Evolutionary conservation across 2,888 invertebrate species (phyloP).

Genomic region (Pasiphila rectangulata): DNA sequence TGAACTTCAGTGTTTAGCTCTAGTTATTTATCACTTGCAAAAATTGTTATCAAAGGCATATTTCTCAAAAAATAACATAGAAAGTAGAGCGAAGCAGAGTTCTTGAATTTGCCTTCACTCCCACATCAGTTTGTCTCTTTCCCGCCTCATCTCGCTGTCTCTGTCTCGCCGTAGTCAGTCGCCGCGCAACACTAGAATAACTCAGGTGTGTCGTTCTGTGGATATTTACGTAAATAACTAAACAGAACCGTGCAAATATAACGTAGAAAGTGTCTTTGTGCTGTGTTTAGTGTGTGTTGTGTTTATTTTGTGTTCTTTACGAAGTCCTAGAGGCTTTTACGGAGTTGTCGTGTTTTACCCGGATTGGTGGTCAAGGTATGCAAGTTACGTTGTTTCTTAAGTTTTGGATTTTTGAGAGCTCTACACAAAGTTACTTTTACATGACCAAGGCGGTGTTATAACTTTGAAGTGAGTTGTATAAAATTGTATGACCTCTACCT

Average conservation of each 20-base stretch:
- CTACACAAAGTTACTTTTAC: too few species aligned
- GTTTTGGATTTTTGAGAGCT: constrained; percentile 5
- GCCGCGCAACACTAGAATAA: constrained; percentile 63
- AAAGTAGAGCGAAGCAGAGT: constrained; percentile 61
- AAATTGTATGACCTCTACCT: too few species aligned
- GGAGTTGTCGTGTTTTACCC: constrained; percentile 52
- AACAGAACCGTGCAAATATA: constrained; percentile 18
- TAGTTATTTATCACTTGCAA: too few species aligned
- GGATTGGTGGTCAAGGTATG: constrained; percentile 61
- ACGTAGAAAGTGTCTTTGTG: constrained; percentile 26
- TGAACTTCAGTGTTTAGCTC: too few species aligned
- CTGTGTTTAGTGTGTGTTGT: constrained; percentile 42
- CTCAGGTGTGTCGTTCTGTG: constrained; percentile 57
- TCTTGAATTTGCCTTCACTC: constrained; percentile 72
- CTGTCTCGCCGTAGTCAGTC: constrained; percentile 68
- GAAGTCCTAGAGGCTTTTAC: constrained; percentile 71
- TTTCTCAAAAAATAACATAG: constrained; percentile 34
- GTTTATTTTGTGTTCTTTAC: constrained; percentile 67
- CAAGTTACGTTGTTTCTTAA: constrained; percentile 18
- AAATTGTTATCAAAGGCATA: constrained; percentile 27
- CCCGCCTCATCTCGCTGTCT: constrained; percentile 60
- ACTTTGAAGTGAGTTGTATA: too few species aligned
- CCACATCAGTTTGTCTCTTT: constrained; percentile 65
- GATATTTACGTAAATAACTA: constrained; percentile 56
- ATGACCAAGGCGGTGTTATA: too few species aligned